Conservation (phyloP, 2,113 vertebrate species). For the Xiphophorus couchianus region DNA sequence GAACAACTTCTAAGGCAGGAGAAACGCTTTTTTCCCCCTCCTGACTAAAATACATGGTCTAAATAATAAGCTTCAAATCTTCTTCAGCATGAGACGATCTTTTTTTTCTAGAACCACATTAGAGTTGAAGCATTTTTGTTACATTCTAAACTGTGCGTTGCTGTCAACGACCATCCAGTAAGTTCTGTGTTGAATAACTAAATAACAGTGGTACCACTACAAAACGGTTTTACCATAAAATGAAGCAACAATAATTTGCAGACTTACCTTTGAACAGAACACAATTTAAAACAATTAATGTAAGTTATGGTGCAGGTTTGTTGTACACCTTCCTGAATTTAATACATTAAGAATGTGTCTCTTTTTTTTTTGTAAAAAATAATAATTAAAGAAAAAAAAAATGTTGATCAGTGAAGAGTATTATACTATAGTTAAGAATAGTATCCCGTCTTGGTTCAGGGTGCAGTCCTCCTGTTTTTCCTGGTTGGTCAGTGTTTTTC, state of each 20-base stretch:
- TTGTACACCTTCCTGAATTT: neutral
- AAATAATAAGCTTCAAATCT: too few species aligned
- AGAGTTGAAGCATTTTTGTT: neutral
- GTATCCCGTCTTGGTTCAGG: neutral
- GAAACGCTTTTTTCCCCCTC: neutral
- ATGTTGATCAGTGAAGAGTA: too few species aligned
- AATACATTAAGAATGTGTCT: neutral
- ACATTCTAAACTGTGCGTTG: neutral
- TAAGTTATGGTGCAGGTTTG: neutral
- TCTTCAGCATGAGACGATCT: too few species aligned
- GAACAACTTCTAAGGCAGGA: neutral
- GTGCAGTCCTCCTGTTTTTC: neutral
- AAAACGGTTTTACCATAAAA: neutral
- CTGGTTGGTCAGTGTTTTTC: too few species aligned
- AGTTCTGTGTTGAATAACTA: neutral
- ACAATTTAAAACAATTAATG: neutral
- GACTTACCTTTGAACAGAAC: too few species aligned
- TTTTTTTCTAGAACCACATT: too few species aligned
- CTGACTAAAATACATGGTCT: too few species aligned
- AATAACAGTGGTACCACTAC: neutral
- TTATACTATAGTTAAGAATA: neutral
- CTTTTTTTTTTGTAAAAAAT: neutral
- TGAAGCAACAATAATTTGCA: neutral
- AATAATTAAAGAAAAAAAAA: neutral
- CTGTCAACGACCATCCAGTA: neutral